A percentile compares a stretch with the other conserved stretches of the same genome.
These are phyloP conservation scores for Ditylenchus weischeri DNA, from an alignment of 2,888 invertebrate species.

Conservation along the genomic window DNA sequence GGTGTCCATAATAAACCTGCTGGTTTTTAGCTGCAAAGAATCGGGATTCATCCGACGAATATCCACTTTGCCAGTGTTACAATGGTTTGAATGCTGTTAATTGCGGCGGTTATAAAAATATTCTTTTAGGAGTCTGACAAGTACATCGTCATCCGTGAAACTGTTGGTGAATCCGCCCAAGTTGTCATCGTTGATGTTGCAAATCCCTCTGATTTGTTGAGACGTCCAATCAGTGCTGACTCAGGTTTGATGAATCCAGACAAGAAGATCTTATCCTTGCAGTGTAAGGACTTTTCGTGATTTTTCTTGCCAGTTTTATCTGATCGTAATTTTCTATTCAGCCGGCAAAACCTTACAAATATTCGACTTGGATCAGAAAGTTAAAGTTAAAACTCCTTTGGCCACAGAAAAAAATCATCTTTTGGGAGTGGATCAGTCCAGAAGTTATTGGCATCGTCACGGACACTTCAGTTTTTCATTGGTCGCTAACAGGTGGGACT, in stretches of 20 bases:
- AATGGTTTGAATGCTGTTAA: constrained; percentile 66
- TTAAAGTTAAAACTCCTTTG: constrained; percentile 96
- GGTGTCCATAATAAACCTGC: neutral
- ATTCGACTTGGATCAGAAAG: constrained; percentile 99
- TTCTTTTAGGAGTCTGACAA: constrained; percentile 80
- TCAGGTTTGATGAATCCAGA: constrained; percentile 99
- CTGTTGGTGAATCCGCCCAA: constrained; percentile 72
- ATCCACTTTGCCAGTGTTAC: constrained; percentile 97
- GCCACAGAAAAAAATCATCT: constrained; percentile 84
- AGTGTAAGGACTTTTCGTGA: constrained; percentile 68
- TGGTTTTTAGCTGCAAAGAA: constrained; percentile 31
- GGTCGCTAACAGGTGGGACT: constrained; percentile 86
- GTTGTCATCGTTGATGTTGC: constrained; percentile 98
- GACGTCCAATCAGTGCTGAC: constrained; percentile 94
- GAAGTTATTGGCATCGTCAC: constrained; percentile 94
- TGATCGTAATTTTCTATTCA: constrained; percentile 60
- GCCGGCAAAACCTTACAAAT: constrained; percentile 95
- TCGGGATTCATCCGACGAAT: constrained; percentile 63
- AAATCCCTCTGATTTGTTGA: constrained; percentile 86
- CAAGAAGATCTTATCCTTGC: constrained; percentile 93
- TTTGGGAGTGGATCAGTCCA: constrained; percentile 98
- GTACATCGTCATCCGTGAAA: constrained; percentile 96
- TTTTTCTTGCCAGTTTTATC: neutral
- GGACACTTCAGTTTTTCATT: constrained; percentile 90
- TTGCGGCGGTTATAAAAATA: no score